Evolutionary conservation across 2,797 vertebrate species (phyloP).

Genomic region (Sebastiscus albofasciatus): DNA sequence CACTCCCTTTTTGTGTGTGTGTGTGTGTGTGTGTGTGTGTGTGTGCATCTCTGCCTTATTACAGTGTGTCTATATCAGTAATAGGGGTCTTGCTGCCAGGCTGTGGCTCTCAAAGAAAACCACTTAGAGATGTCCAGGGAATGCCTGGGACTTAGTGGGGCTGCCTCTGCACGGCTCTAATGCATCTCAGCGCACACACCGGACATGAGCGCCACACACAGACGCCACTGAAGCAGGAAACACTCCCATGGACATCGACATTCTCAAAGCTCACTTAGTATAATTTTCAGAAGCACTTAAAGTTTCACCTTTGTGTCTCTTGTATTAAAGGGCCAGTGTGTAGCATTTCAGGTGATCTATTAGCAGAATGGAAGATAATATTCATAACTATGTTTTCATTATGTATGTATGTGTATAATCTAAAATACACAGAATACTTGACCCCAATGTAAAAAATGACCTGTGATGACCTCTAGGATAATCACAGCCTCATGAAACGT

Average conservation of each 20-base stretch:
- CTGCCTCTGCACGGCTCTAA: slow-evolving; percentile 42
- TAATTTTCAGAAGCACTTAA: neutral
- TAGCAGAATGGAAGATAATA: neutral
- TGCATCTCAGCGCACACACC: slow-evolving; percentile 20
- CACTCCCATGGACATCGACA: neutral
- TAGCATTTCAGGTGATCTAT: neutral
- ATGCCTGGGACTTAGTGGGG: slow-evolving; percentile 16
- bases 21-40: neutral
- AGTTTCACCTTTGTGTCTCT: neutral
- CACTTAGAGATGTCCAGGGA: slow-evolving; percentile 63
- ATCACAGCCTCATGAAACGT: no score
- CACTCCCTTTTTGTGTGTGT: slow-evolving; percentile 5
- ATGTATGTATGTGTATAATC: no score
- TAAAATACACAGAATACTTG: no score
- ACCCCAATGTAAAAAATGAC: no score
- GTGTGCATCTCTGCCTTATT: slow-evolving; percentile 23
- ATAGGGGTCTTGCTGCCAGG: slow-evolving; percentile 39
- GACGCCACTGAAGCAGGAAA: neutral
- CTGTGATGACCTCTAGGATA: no score
- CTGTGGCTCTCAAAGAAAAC: slow-evolving; percentile 52
- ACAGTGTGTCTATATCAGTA: slow-evolving; percentile 46
- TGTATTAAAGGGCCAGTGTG: neutral
- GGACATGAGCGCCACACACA: neutral
- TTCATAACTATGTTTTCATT: neutral
- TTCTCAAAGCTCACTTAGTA: neutral